A percentile compares a stretch with the other conserved stretches of the same genome.
These are phyloP conservation scores for Falco columbarius DNA, from an alignment of 2,797 vertebrate genomes.

Conservation along the genomic window DNA sequence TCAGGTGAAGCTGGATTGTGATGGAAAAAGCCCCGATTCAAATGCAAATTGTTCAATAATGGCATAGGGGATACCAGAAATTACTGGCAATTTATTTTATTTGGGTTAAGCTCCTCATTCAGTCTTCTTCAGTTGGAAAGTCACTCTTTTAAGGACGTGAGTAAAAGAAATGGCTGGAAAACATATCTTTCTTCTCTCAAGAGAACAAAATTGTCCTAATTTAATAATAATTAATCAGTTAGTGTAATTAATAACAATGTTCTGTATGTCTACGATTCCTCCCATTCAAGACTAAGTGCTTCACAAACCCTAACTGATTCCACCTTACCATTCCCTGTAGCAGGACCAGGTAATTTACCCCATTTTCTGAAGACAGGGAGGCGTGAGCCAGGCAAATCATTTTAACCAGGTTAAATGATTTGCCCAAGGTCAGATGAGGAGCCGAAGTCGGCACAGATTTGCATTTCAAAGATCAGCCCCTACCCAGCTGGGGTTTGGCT, in stretches of 20 bases:
- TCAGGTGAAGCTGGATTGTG: slow-evolving; percentile 73
- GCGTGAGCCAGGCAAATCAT: neutral
- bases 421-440: neutral
- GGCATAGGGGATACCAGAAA: slow-evolving; percentile 72
- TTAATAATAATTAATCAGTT: slow-evolving; percentile 42
- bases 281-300: neutral
- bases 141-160: slow-evolving; percentile 16
- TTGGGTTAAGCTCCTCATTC: slow-evolving; percentile 68
- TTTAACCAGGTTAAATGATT: neutral
- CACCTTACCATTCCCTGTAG: neutral
- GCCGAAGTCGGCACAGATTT: neutral
- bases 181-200: neutral
- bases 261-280: neutral
- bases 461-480: neutral
- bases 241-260: neutral
- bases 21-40: slow-evolving; percentile 68
- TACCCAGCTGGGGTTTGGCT: neutral
- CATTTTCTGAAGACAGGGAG: neutral
- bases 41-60: slow-evolving; percentile 74
- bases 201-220: slow-evolving; percentile 35
- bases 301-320: neutral
- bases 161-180: slow-evolving; percentile 32
- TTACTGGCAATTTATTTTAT: slow-evolving; percentile 76
- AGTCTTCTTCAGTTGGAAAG: neutral
- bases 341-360: neutral